phyloP scores from a whole-genome alignment of 2,113 vertebrate species.

The Menidia beryllina region DNA sequence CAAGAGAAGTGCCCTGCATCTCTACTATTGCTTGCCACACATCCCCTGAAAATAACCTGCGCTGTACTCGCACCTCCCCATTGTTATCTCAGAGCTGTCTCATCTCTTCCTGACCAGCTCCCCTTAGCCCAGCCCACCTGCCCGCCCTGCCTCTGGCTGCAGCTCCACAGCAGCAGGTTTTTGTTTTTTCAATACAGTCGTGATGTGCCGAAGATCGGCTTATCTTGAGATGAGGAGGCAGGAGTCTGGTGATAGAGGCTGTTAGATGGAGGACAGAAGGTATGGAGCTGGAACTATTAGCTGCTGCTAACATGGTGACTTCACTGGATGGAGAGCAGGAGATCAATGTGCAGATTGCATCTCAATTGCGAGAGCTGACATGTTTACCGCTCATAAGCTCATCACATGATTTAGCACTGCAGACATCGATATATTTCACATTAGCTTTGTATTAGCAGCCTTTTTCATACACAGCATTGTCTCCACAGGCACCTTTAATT shows the following conservation, averaged over 20 bases:
- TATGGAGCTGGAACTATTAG: slow-evolving; percentile 40
- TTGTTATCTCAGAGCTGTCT: slow-evolving; percentile 48
- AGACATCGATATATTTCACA: not conserved
- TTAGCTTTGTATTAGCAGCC: not conserved
- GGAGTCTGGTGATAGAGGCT: slow-evolving; percentile 3
- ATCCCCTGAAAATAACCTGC: slow-evolving; percentile 41
- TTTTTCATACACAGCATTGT: slow-evolving; percentile 26
- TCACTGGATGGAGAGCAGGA: slow-evolving; percentile 47
- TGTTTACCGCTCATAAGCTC: slow-evolving; percentile 4
- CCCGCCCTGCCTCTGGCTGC: slow-evolving; percentile 35
- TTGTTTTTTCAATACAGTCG: slow-evolving; percentile 26
- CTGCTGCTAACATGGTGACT: slow-evolving; percentile 65
- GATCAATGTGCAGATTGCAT: slow-evolving; percentile 55
- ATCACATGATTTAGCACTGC: slow-evolving; percentile 7
- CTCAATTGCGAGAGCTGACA: not conserved
- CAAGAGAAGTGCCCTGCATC: slow-evolving; percentile 40
- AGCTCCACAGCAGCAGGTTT: slow-evolving; percentile 14
- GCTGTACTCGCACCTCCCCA: slow-evolving; percentile 44
- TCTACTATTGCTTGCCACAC: slow-evolving; percentile 41
- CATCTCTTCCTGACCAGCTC: not conserved
- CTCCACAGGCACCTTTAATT: slow-evolving; percentile 12
- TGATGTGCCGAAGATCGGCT: slow-evolving; percentile 73
- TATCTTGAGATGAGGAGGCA: slow-evolving; percentile 52
- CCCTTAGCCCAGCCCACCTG: not conserved
- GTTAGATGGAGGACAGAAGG: slow-evolving; percentile 8